phyloP scores from a whole-genome alignment of 2,888 invertebrate species.

The Drosophila recens region DNA sequence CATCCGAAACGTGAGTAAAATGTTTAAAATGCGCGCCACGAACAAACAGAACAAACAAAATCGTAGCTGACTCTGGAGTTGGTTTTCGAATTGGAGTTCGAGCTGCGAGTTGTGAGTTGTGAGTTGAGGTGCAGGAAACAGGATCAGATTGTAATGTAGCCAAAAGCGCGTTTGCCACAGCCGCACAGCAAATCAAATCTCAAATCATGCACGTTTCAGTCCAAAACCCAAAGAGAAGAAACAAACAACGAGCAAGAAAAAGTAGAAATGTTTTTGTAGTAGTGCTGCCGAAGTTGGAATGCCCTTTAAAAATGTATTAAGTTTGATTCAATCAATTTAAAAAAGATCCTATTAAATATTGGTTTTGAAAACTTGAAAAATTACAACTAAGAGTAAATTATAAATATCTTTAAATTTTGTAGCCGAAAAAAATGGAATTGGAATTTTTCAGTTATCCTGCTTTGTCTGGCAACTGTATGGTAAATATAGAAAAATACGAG shows the following conservation, averaged over 20 bases:
- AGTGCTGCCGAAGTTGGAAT: conserved; percentile 2
- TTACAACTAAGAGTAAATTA: not conserved
- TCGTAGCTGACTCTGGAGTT: conserved; percentile 17
- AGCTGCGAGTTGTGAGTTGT: conserved; percentile 1
- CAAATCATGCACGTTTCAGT: conserved; percentile 75
- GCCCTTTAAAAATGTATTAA: conserved; percentile 1
- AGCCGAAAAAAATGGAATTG: too few species aligned
- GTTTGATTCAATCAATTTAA: not conserved
- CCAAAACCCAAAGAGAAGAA: conserved; percentile 24
- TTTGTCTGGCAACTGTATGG: too few species aligned
- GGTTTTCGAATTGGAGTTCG: conserved; percentile 14
- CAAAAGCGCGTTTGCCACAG: conserved; percentile 60
- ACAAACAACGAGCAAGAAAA: conserved; percentile 15
- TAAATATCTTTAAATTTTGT: too few species aligned
- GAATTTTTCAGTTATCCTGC: too few species aligned
- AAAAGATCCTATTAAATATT: not conserved
- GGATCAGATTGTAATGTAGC: conserved; percentile 72
- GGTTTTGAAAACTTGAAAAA: not conserved
- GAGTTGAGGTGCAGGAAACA: conserved; percentile 22
- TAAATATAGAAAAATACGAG: too few species aligned
- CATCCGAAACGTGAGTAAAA: conserved; percentile 83
- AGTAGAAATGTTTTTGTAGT: not conserved
- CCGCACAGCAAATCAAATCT: conserved; percentile 75
- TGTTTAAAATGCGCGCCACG: conserved; percentile 64
- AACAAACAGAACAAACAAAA: conserved; percentile 54